Percentiles rank a stretch among this genome's conserved stretches.
Evolutionary conservation across 2,888 invertebrate species (phyloP).

Genomic region (Drosophila cyrtoloma): DNA sequence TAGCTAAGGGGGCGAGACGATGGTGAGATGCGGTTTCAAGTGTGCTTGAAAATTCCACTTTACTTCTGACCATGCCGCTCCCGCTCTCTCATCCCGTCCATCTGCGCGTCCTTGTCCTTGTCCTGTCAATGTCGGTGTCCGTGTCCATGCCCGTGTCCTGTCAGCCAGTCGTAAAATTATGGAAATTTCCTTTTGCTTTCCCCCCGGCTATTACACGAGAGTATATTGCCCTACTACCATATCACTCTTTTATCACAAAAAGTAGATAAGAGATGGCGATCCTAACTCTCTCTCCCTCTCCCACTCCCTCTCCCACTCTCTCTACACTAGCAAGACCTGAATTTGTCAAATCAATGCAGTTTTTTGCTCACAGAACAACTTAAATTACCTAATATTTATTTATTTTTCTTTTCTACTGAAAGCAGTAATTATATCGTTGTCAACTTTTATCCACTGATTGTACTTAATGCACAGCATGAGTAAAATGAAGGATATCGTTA

Average conservation of each 20-base stretch:
- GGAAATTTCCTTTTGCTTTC: constrained; percentile 72
- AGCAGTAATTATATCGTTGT: no score
- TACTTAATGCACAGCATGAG: not conserved
- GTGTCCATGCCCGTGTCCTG: constrained; percentile 15
- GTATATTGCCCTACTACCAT: constrained; percentile 11
- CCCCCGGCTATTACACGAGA: constrained; percentile 5
- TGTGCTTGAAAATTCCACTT: constrained; percentile 67
- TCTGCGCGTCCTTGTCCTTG: not conserved
- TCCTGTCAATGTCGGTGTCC: not conserved
- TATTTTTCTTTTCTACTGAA: no score
- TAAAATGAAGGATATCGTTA: not conserved
- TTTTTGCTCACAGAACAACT: not conserved
- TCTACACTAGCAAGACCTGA: not conserved
- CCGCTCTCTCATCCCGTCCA: not conserved
- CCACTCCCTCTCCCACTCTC: not conserved
- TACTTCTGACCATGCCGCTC: constrained; percentile 48
- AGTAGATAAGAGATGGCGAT: constrained; percentile 27
- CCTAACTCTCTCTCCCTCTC: constrained; percentile 2
- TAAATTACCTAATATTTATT: not conserved
- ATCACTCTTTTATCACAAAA: constrained; percentile 25
- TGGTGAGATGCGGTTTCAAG: constrained; percentile 47
- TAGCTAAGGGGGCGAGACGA: not conserved
- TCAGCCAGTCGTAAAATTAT: constrained; percentile 76
- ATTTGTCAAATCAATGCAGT: not conserved
- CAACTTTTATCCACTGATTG: no score